phyloP scores from a whole-genome alignment of 2,797 vertebrate species.

The Petrocephalus schoutedeni region DNA sequence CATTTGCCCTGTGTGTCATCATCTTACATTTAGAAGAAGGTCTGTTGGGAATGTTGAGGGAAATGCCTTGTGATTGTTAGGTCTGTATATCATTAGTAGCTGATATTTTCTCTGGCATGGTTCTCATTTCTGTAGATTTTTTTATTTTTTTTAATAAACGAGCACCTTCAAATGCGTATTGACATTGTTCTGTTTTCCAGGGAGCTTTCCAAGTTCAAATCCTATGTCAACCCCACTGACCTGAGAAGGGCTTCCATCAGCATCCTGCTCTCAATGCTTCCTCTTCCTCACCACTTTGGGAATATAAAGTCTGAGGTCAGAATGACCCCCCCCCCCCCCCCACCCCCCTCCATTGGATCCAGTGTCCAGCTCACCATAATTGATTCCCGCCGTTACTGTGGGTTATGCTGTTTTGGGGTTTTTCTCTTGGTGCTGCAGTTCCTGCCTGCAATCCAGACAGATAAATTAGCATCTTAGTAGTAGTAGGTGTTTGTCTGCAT shows the following conservation, averaged over 20 bases:
- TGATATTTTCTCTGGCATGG: not conserved
- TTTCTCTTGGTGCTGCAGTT: not conserved
- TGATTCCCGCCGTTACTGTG: not conserved
- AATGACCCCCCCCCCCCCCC: not conserved
- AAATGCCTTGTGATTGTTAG: not conserved
- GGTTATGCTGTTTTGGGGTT: not conserved
- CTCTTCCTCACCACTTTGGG: constrained; percentile 83
- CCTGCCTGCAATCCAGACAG: not conserved
- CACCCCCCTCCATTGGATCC: not conserved
- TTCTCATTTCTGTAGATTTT: not conserved
- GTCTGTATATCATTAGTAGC: not conserved
- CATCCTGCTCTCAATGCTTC: constrained; percentile 81
- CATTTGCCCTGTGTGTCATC: not conserved
- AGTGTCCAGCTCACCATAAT: not conserved
- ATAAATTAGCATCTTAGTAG: not conserved
- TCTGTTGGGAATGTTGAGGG: not conserved
- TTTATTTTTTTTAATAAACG: not conserved
- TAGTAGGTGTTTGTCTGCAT: not conserved
- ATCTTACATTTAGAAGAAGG: not conserved
- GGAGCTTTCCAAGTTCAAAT: constrained; percentile 83
- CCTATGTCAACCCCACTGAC: constrained; percentile 81
- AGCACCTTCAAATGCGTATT: not conserved
- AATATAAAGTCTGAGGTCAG: constrained; percentile 78
- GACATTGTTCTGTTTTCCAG: constrained; percentile 51
- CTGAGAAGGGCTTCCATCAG: constrained; percentile 83